Evolutionary conservation across 2,113 vertebrate genomes (phyloP).

Genomic region (Centropus bengalensis): DNA sequence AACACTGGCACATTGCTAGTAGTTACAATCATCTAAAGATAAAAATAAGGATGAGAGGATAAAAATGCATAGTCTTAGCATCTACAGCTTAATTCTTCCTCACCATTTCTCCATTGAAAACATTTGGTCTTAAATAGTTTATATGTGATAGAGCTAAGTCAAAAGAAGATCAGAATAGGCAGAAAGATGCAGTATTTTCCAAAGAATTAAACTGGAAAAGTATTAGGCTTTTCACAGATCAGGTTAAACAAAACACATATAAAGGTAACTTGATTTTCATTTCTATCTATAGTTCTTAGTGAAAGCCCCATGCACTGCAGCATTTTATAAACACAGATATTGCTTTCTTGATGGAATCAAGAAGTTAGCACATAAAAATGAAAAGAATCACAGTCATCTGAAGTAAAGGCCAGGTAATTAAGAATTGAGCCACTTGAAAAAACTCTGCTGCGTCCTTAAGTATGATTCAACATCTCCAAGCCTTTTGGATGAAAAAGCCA

Average conservation of each 20-base stretch:
- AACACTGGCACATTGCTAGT: background rate
- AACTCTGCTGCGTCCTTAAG: background rate
- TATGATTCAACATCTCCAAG: background rate
- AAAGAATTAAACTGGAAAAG: background rate
- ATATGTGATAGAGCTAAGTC: background rate
- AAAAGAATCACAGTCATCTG: background rate
- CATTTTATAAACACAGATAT: background rate
- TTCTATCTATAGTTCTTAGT: background rate
- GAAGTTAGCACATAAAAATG: background rate
- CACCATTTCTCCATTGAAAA: background rate
- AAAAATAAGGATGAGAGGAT: too few relatives aligned
- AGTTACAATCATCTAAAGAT: background rate
- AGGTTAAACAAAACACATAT: background rate
- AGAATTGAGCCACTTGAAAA: background rate
- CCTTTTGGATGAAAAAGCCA: background rate
- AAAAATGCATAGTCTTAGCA: background rate
- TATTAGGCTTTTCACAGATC: background rate
- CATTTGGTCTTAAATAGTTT: background rate
- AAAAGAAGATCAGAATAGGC: background rate
- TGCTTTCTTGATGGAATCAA: background rate
- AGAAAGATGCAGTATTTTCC: background rate
- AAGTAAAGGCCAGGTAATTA: background rate
- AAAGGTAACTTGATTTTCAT: background rate
- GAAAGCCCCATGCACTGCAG: background rate
- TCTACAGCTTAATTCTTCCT: background rate